Base-by-base conservation (phyloP, 2,888 invertebrate species). In the Aleiodes leptofemur region DNA sequence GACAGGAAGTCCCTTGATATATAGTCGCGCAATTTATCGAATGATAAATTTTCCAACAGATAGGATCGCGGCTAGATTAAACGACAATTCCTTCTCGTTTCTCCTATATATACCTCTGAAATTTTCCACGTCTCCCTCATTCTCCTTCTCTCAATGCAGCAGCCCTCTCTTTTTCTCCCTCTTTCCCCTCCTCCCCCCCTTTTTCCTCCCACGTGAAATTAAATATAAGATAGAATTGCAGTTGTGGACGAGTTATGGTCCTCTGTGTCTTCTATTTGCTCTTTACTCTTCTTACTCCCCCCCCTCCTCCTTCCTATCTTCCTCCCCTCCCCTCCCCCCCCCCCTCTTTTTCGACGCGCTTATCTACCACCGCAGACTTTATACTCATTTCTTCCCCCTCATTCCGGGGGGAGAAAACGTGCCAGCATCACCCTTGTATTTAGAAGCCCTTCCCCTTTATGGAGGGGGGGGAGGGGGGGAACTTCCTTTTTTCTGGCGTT, bases 21-120 rank as follows among this genome's bases (percentile, higher is more conserved):
- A 86, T 80, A 81, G 82, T 72, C 56, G 79, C 76, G 84, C 85
- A 87, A 88, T 89, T 89, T 88, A 88, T 88, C 87, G 87, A 88
- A 88, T 88, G 89, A 88, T 89, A 88, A 87, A 89, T 89, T 88
- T 83, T 64, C 64, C 84, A 77, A 79, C 77, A 85, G 88, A 89
- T 89, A 86, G 88, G 84, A 89, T 87, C 88, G 84, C 85, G 85
- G 86, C 87, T 87, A 86, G 88, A 88, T 89, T 89, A 89, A 89
- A 88, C 86, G 87, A 83, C 86, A 83, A 88, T 86, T 87, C 82
- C 80, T 82, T 82, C 80, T 83, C 78, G 76, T 70, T 70, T 61
- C 61, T 69, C 68, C 72, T 76, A 55, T 48, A 51, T 59, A 51
- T 59, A 51, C 55, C 34, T 53, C 53, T 8, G 50, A 50, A 23